A percentile compares a stretch with the other conserved stretches of the same genome.
Evolutionary conservation across 2,888 invertebrate genomes (phyloP).

Genomic region (Pherbina coryleti): DNA sequence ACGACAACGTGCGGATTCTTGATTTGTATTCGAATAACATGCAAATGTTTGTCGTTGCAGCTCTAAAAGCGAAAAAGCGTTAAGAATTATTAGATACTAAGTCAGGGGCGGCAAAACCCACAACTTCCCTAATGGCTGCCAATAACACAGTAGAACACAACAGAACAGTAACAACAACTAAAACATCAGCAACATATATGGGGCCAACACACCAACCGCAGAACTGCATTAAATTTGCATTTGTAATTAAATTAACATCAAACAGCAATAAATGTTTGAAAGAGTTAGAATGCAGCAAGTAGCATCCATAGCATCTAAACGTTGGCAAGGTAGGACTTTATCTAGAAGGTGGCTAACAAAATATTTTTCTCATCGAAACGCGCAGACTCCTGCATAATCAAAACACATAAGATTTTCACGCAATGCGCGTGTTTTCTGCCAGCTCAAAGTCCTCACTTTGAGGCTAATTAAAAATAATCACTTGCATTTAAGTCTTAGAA

Average conservation of each 20-base stretch:
- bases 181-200: background rate
- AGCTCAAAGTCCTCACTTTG: too few species aligned
- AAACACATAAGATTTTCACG: background rate
- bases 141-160: background rate
- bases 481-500: background rate
- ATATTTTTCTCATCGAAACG: too few species aligned
- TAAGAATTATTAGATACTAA: too few species aligned
- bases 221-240: conserved; percentile 5
- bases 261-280: conserved; percentile 18
- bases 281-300: background rate
- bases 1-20: too few species aligned
- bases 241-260: conserved; percentile 22
- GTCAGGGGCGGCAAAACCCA: background rate
- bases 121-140: background rate
- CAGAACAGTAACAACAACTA: background rate
- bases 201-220: background rate
- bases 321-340: too few species aligned
- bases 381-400: background rate
- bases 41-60: too few species aligned
- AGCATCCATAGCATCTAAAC: background rate
- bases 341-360: too few species aligned
- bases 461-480: background rate
- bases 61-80: too few species aligned
- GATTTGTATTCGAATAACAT: too few species aligned
- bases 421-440: background rate